Evolutionary conservation across 1,140 invertebrate genomes (phyloP), one percentile per base, ranked within the genome.

Genomic region (Pygmarrhopalites habei): DNA sequence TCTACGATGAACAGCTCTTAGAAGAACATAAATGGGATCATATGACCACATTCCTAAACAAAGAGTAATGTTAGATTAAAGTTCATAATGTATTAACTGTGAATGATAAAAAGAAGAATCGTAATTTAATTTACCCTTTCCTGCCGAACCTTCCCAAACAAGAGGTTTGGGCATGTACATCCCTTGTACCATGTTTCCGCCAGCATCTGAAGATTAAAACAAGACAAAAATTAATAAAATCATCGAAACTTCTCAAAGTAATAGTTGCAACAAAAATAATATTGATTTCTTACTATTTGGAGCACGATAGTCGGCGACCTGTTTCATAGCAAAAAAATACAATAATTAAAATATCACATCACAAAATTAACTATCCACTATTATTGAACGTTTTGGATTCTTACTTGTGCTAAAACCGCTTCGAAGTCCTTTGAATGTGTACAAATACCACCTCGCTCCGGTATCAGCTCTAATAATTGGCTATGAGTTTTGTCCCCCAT

Each of bases 401-500:
- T 56, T 72, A 84, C 82, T 77, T 89, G 83, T 63, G 86, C 84
- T 23, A 95, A 79, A 47, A 90, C 84, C 39, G 83, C 81, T 76
- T 95, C 92, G 76, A 95, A 93, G 77, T 94, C 90, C 71, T 87
- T 85, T 49, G 87, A 90, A 73, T 92, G 89, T 25, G 88, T 86
- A 52, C 73, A 74, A 71, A 89, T 90, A 7, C 92, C 92, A 72
- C 90, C 95, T 26, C 92, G 82, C 78, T 97, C 93, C 0, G 95
- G 94, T 88, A 97, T 93, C 30, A 92, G 77, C 75, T 97, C 93
- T 77, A 94, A 87, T 21, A 97, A 78, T 74, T 96, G 92, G 69
- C 90, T 94, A 77, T 97, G 93, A 1, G 93, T 96, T 76, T 94
- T 91, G 76, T 97, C 93, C 47, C 86, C 85, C 76, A 95, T 92